Conservation (phyloP, 2,888 invertebrate species). For the Unio pictorum region DNA sequence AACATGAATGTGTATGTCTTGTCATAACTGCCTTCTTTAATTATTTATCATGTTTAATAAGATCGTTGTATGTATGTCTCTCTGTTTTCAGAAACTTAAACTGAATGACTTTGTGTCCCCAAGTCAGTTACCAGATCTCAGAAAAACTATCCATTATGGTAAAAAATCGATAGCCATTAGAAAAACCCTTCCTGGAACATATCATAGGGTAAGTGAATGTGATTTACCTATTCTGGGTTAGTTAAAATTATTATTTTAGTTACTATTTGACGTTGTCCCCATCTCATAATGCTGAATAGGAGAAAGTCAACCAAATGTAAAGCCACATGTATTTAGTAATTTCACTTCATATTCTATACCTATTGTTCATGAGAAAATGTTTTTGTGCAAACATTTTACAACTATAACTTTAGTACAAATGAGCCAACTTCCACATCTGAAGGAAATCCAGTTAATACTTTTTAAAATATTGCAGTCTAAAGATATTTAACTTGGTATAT, state of each 20-base stretch:
- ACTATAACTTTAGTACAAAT: too few species aligned
- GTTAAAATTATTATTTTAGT: neutral
- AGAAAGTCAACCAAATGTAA: too few species aligned
- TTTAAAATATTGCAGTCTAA: too few species aligned
- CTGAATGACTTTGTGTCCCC: constrained; percentile 69
- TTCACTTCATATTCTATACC: too few species aligned
- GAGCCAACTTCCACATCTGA: too few species aligned
- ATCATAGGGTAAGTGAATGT: constrained; percentile 59
- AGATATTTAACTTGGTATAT: too few species aligned
- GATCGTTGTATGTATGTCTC: neutral
- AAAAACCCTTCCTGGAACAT: constrained; percentile 60
- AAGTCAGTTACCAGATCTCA: constrained; percentile 66
- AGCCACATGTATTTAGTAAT: too few species aligned
- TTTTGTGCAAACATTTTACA: too few species aligned
- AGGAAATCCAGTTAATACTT: too few species aligned
- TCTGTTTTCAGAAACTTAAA: constrained; percentile 64
- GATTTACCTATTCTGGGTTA: neutral
- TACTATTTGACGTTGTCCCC: neutral
- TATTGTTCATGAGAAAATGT: too few species aligned
- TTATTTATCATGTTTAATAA: neutral
- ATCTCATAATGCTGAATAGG: neutral
- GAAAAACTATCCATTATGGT: constrained; percentile 67
- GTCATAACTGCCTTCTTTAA: too few species aligned
- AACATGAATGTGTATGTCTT: too few species aligned
- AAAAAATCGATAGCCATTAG: constrained; percentile 66